Evolutionary conservation across 2,797 vertebrate species (phyloP).

Genomic region (Coracias cyanogaster): DNA sequence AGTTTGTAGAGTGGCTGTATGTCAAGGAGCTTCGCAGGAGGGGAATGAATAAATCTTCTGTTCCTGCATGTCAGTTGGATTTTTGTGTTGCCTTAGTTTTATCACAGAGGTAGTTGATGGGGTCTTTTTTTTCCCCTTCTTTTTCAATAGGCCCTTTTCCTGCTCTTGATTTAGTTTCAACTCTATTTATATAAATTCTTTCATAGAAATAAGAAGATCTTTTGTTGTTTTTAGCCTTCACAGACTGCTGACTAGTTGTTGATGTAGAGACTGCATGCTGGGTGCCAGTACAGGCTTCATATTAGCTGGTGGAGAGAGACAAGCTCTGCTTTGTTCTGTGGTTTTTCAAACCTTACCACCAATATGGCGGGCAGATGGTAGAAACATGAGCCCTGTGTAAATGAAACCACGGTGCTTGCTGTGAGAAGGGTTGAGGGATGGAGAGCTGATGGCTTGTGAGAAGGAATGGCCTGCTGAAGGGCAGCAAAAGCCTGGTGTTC

Average conservation of each 20-base stretch:
- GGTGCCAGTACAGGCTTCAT: conserved; percentile 76
- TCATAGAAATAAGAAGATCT: conserved; percentile 54
- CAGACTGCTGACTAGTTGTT: conserved; percentile 58
- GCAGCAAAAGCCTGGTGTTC: background rate
- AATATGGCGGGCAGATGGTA: conserved; percentile 74
- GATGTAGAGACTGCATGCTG: conserved; percentile 78
- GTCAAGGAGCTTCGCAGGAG: background rate
- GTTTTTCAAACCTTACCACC: conserved; percentile 76
- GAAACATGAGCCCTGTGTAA: background rate
- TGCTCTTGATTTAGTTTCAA: background rate
- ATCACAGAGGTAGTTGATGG: background rate
- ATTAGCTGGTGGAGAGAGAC: conserved; percentile 68
- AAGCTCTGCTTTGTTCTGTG: conserved; percentile 81
- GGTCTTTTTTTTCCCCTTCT: fast-evolving
- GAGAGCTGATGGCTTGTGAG: background rate
- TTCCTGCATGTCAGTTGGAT: background rate
- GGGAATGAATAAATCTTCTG: background rate
- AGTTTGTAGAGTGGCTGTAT: background rate
- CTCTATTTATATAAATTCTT: conserved; percentile 20
- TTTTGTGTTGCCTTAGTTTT: background rate
- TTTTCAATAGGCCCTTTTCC: background rate
- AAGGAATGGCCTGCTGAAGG: background rate
- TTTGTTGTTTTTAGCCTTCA: conserved; percentile 43
- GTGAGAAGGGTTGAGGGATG: background rate
- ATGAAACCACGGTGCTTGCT: background rate